Evolutionary conservation across 2,797 vertebrate species (phyloP).

Genomic region (Notolepis coatsorum): DNA sequence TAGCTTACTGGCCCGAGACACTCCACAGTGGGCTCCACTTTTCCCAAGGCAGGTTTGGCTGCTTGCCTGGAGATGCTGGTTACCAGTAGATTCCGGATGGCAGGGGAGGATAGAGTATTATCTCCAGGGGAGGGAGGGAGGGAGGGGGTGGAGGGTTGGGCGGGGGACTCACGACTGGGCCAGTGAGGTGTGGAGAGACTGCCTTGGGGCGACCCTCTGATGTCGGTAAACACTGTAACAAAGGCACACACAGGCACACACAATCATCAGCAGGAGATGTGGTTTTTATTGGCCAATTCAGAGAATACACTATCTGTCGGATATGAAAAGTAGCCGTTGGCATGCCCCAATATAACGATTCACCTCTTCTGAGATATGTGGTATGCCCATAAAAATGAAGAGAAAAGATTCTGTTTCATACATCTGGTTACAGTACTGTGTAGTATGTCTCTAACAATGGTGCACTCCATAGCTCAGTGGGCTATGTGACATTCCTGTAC

Average conservation of each 20-base stretch:
- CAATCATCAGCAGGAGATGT: slow-evolving; percentile 58
- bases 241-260: slow-evolving; percentile 11
- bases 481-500: too few species aligned
- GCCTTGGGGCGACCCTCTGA: slow-evolving; percentile 48
- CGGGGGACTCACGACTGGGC: slow-evolving; percentile 43
- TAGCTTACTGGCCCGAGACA: slow-evolving; percentile 33
- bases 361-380: slow-evolving; percentile 45
- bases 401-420: slow-evolving; percentile 51
- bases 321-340: slow-evolving; percentile 48
- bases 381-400: slow-evolving; percentile 43
- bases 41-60: slow-evolving; percentile 27
- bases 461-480: neutral
- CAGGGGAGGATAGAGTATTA: slow-evolving; percentile 43
- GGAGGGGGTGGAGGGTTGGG: too few species aligned
- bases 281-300: slow-evolving; percentile 48
- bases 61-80: slow-evolving; percentile 24
- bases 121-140: slow-evolving; percentile 50
- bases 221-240: slow-evolving; percentile 66
- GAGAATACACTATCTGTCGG: slow-evolving; percentile 25
- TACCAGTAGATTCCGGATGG: slow-evolving; percentile 49
- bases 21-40: slow-evolving; percentile 32
- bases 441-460: slow-evolving; percentile 26
- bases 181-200: slow-evolving; percentile 51
- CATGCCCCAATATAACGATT: slow-evolving; percentile 42
- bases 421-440: slow-evolving; percentile 40